These are phyloP conservation scores for Ceratoteleas bidentatus DNA, from an alignment of 1,140 invertebrate genomes.

Conservation along the genomic window DNA sequence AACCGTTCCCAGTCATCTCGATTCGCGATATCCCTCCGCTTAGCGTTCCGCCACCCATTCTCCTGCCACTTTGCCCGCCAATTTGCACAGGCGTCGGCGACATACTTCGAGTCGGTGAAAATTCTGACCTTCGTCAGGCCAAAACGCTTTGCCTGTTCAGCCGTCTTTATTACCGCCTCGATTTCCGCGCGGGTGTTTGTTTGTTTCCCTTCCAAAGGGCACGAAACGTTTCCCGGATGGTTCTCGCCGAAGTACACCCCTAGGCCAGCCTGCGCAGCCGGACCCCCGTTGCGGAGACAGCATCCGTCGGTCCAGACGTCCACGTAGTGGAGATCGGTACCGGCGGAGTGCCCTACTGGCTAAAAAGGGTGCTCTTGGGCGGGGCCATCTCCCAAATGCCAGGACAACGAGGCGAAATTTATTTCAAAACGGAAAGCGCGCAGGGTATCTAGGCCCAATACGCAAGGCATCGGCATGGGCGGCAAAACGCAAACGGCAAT, in stretches of 20 bases:
- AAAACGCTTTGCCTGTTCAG: neutral
- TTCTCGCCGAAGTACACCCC: constrained; percentile 13
- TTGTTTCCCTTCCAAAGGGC: neutral
- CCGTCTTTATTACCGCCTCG: constrained; percentile 23
- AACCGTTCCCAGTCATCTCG: neutral
- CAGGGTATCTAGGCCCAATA: constrained; percentile 10
- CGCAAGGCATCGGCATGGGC: neutral
- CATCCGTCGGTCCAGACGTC: constrained; percentile 29
- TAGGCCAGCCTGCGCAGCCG: neutral
- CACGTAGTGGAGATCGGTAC: neutral
- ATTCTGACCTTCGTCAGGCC: neutral
- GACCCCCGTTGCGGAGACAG: constrained; percentile 3
- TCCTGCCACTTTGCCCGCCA: neutral
- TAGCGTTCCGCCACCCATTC: neutral
- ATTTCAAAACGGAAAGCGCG: neutral
- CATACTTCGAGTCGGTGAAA: neutral
- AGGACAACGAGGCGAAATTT: neutral
- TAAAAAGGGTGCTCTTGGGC: neutral
- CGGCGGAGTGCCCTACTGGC: neutral
- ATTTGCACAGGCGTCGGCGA: neutral
- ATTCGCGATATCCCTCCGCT: neutral
- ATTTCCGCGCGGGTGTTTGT: constrained; percentile 26
- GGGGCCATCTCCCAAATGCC: neutral
- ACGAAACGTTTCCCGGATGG: constrained; percentile 9
- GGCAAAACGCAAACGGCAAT: neutral